Evolutionary conservation across 2,113 vertebrate species (phyloP).

Genomic region (Salminus brasiliensis): DNA sequence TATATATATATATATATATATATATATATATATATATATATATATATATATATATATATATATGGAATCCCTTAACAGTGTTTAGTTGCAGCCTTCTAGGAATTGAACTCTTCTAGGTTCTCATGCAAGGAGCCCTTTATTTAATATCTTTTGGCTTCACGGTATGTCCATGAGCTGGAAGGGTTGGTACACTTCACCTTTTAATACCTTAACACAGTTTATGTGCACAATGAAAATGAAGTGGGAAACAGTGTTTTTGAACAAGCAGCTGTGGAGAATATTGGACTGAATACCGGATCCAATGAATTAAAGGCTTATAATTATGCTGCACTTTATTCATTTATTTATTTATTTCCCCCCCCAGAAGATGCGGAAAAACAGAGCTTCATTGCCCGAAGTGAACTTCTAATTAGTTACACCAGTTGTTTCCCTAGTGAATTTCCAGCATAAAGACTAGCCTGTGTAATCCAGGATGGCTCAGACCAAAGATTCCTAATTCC

Average conservation of each 20-base stretch:
- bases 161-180: neutral
- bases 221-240: neutral
- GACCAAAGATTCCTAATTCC: slow-evolving; percentile 47
- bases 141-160: no score
- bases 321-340: neutral
- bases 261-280: neutral
- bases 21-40: no score
- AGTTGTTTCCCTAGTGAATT: slow-evolving; percentile 48
- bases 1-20: no score
- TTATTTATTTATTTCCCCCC: no score
- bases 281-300: neutral
- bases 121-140: no score
- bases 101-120: no score
- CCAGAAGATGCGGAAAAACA: neutral
- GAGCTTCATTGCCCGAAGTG: slow-evolving; percentile 8
- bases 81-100: no score
- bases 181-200: no score
- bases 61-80: no score
- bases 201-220: neutral
- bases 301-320: slow-evolving; percentile 6
- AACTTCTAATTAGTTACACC: slow-evolving; percentile 40
- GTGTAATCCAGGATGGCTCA: slow-evolving; percentile 52
- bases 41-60: no score
- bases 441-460: slow-evolving; percentile 47
- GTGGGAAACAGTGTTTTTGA: neutral